phyloP scores from a whole-genome alignment of 1,140 invertebrate species.

The Drosophila willistoni region DNA sequence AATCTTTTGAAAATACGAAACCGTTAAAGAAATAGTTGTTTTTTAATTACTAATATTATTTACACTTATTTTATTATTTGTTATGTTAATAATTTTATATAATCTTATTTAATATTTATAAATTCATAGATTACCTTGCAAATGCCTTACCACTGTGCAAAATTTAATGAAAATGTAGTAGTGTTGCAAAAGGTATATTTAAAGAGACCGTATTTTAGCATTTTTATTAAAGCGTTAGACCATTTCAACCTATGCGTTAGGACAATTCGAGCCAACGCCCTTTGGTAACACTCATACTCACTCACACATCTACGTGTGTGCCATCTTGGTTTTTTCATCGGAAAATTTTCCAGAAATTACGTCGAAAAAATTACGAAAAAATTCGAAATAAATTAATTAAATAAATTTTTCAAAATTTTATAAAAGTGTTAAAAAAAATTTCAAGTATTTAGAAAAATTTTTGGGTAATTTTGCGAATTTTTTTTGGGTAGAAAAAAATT shows the following conservation, averaged over 20 bases:
- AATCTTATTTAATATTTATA: too few species aligned
- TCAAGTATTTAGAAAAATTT: conserved; percentile 35
- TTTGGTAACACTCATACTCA: conserved; percentile 16
- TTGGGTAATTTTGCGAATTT: conserved; percentile 36
- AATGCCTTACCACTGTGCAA: neutral
- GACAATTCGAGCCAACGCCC: neutral
- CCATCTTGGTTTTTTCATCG: conserved; percentile 70
- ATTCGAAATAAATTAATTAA: conserved; percentile 34
- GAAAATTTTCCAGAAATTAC: conserved; percentile 79
- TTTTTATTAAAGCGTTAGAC: neutral
- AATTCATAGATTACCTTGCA: neutral
- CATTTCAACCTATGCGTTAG: conserved; percentile 24
- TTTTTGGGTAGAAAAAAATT: conserved; percentile 19
- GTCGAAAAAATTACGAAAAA: conserved; percentile 67
- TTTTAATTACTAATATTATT: too few species aligned
- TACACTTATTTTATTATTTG: too few species aligned
- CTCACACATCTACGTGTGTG: conserved; percentile 41
- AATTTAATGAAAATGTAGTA: neutral
- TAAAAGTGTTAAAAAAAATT: conserved; percentile 27
- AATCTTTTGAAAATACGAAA: too few species aligned
- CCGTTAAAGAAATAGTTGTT: too few species aligned
- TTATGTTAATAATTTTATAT: too few species aligned
- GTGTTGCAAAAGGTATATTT: neutral
- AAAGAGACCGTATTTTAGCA: neutral
- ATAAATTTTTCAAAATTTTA: conserved; percentile 51